These are phyloP conservation scores for Porites cylindrica DNA, from an alignment of 92 coral and sea anemone genomes.

Conservation along the genomic window DNA sequence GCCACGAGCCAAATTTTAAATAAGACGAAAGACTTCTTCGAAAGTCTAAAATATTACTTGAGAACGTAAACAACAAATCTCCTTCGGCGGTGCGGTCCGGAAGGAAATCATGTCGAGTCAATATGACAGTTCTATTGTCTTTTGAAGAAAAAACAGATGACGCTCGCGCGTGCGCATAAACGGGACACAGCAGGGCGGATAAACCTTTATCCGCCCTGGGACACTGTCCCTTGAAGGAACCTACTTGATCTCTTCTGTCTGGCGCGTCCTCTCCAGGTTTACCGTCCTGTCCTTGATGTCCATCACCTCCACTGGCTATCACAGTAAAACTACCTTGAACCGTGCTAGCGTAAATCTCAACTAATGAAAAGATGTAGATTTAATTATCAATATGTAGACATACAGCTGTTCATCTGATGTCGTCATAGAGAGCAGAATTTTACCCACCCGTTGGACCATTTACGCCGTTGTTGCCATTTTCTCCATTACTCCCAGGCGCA, in stretches of 20 bases:
- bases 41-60: no score
- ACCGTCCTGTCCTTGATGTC: background rate
- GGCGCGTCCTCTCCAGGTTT: background rate
- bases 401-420: background rate
- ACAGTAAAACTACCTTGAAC: background rate
- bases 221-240: background rate
- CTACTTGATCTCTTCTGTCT: background rate
- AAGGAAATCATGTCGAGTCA: no score
- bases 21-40: no score
- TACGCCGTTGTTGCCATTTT: constrained; percentile 15
- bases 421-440: background rate
- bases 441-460: constrained; percentile 25
- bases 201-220: no score
- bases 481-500: constrained; percentile 9
- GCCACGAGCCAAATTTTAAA: no score
- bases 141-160: no score
- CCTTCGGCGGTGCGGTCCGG: no score
- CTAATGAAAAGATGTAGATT: background rate
- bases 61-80: no score
- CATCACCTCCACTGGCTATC: background rate
- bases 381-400: no score
- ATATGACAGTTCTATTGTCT: no score
- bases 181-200: no score
- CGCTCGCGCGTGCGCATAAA: no score
- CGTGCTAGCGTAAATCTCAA: background rate